Evolutionary conservation across 1,140 invertebrate species (phyloP).

Genomic region (Himalopsyche phryganea): DNA sequence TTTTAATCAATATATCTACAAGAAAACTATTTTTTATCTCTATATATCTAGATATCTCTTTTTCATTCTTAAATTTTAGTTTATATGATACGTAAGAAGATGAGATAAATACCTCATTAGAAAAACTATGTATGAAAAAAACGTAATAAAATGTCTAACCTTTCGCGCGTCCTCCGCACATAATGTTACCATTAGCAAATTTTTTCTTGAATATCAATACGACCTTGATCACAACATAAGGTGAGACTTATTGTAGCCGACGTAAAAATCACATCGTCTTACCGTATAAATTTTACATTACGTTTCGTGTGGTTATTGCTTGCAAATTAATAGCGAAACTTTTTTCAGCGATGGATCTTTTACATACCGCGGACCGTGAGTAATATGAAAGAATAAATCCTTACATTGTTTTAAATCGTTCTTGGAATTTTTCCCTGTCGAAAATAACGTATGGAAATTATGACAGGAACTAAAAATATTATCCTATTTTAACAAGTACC

Average conservation of each 20-base stretch:
- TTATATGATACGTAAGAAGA: too few species aligned
- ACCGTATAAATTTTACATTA: background rate
- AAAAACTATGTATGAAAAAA: too few species aligned
- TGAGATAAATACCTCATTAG: too few species aligned
- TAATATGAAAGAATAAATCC: conserved; percentile 9
- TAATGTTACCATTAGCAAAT: background rate
- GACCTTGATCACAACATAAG: background rate
- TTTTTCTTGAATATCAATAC: background rate
- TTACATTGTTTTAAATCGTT: conserved; percentile 7
- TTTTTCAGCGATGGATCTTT: background rate
- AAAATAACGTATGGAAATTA: conserved; percentile 4
- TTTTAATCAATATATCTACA: too few species aligned
- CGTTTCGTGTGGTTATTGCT: too few species aligned
- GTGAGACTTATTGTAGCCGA: background rate
- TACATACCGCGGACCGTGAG: conserved; percentile 6
- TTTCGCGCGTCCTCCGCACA: conserved; percentile 15
- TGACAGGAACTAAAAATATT: too few species aligned
- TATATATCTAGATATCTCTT: too few species aligned
- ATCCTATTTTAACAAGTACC: too few species aligned
- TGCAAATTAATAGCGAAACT: too few species aligned
- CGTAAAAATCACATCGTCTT: background rate
- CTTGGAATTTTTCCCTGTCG: background rate
- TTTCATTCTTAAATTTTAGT: too few species aligned
- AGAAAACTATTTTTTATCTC: too few species aligned
- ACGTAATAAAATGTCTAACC: conserved; percentile 17